Base-by-base conservation (phyloP, 2,113 vertebrate species). In the Callorhinus ursinus region DNA sequence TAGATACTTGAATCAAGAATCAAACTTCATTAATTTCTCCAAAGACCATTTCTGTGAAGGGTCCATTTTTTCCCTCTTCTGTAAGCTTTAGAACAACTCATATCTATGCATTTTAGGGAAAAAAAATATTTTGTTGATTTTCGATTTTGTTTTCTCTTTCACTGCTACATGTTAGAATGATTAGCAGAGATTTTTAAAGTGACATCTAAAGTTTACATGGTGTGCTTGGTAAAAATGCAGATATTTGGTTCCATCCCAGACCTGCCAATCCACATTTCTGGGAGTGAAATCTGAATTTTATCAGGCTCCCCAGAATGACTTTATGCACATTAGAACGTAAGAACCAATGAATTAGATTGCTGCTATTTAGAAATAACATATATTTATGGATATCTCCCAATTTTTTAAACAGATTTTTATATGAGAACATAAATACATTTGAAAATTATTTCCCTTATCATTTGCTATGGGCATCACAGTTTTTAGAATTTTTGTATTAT, bases 401-500 rank as follows among this genome's bases (percentile, higher is more conserved):
- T 67, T 92, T 90, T 90, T 83, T 18, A 80, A 90, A 81, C 3
- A 39, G 18, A 63, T 93, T 72, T 90, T 76, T 46, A 57, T 65
- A 12, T 24, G 63, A 24, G 46, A 57, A 72, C 49, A 36, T 74
- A 72, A 82, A 61, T 42, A 31, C 9, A n/a, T 28, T 42, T 88
- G 46, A 63, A 81, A 49, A 18, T 74, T 76, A 67, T 71, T 93
- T 71, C 49, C 36, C 8, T 14, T 72, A 24, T 42, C 13, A 2
- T 57, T 96, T 72, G 31, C 24, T 88, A 12, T 74, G 33, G 69
- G 65, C 59, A 81, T 85, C 33, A 61, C 2, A 92, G 49, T 53
- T 63, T 18, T 33, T 59, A 87, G 49, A 93, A 96, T 95, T 95
- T 95, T 59, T 96, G 33, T 92, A 61, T 65, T 97, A 92, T 90